Percentiles rank a stretch among this genome's conserved stretches.
These are phyloP conservation scores for Silurus glanis DNA, from an alignment of 2,113 vertebrate genomes.

Conservation along the genomic window DNA sequence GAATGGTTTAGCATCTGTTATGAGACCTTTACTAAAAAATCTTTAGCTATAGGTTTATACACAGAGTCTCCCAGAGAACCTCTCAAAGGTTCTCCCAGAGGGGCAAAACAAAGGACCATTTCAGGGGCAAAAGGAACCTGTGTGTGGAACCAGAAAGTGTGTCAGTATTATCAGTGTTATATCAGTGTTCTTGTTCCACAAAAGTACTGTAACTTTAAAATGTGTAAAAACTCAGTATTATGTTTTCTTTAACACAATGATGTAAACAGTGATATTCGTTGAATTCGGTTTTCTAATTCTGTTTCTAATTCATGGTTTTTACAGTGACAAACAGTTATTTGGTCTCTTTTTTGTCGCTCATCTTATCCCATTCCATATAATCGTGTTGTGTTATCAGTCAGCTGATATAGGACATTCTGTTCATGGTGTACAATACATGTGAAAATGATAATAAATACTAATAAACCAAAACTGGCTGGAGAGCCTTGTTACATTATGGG, in stretches of 20 bases:
- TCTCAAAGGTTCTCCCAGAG: background rate
- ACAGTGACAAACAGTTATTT: slow-evolving; percentile 3
- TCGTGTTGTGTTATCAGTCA: background rate
- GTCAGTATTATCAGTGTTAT: background rate
- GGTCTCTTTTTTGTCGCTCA: background rate
- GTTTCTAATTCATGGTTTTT: background rate
- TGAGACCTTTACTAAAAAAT: background rate
- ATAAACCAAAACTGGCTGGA: background rate
- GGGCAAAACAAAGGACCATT: background rate
- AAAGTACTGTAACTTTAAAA: background rate
- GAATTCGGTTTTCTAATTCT: slow-evolving; percentile 22
- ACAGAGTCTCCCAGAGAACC: too few relatives aligned
- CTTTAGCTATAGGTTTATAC: background rate
- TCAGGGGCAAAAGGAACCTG: too few relatives aligned
- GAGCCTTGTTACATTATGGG: background rate
- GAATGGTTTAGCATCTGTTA: background rate
- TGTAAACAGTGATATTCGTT: background rate
- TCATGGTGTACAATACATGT: background rate
- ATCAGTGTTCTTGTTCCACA: background rate
- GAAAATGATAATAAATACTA: background rate
- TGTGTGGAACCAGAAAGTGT: background rate
- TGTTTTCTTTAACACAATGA: background rate
- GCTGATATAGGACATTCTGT: background rate
- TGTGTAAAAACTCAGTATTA: background rate
- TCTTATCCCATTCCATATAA: slow-evolving; percentile 15